These are phyloP conservation scores for Myanophis thanlyinensis DNA, from an alignment of 2,113 vertebrate species.

Conservation along the genomic window DNA sequence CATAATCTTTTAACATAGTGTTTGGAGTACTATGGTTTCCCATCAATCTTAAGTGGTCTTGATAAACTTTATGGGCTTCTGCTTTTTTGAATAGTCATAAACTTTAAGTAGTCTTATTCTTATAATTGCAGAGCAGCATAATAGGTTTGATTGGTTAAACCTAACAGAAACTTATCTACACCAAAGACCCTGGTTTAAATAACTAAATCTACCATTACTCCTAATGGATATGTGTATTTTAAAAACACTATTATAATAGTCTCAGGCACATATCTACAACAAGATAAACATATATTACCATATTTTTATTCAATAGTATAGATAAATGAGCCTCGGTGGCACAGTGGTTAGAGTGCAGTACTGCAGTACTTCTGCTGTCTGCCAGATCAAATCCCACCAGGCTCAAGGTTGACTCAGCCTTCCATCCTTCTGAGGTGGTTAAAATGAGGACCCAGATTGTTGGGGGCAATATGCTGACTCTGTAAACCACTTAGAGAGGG, in stretches of 20 bases:
- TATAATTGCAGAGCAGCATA: neutral
- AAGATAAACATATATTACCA: neutral
- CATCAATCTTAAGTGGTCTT: neutral
- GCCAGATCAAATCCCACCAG: too few species aligned
- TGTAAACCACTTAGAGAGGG: too few species aligned
- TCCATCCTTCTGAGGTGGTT: too few species aligned
- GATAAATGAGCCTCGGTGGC: too few species aligned
- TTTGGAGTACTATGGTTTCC: neutral
- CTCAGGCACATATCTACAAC: neutral
- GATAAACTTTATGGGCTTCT: neutral
- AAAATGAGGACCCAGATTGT: too few species aligned
- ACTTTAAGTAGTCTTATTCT: neutral
- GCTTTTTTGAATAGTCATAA: neutral
- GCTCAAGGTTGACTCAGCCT: too few species aligned
- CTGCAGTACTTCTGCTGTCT: too few species aligned
- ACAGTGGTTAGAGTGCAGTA: too few species aligned
- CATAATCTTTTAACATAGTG: neutral
- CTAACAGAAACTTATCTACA: neutral
- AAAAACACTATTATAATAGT: slow-evolving; percentile 6
- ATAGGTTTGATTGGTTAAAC: neutral
- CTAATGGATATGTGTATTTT: slow-evolving; percentile 24
- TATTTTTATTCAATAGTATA: neutral
- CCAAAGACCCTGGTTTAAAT: slow-evolving; percentile 6
- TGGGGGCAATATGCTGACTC: too few species aligned
- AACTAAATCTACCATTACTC: neutral